These are phyloP conservation scores for Drosophila atroscutellata DNA, from an alignment of 2,888 invertebrate genomes.

Conservation along the genomic window DNA sequence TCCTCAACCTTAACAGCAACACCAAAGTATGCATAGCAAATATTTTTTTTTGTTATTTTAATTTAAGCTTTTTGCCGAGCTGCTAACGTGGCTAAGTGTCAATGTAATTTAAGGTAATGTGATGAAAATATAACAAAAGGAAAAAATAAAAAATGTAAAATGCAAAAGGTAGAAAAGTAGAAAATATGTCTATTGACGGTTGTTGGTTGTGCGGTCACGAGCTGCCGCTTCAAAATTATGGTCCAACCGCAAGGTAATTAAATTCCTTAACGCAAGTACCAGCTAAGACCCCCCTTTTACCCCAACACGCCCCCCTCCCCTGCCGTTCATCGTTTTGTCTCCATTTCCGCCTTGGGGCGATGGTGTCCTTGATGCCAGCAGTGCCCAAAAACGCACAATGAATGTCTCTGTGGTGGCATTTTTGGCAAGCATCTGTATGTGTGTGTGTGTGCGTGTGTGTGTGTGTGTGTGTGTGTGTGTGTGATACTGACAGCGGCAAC, in stretches of 20 bases:
- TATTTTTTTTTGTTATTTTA: neutral
- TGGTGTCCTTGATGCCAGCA: conserved; percentile 57
- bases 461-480: conserved; percentile 21
- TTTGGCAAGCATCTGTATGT: conserved; percentile 17
- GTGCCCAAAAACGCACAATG: conserved; percentile 61
- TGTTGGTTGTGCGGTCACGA: conserved; percentile 33
- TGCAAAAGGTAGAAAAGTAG: conserved; percentile 20
- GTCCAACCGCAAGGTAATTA: conserved; percentile 70
- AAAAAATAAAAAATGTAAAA: conserved; percentile 10
- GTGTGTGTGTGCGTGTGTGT: neutral
- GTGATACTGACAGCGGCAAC: conserved; percentile 39
- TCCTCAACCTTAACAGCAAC: neutral
- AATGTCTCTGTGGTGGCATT: conserved; percentile 66
- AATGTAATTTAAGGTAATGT: conserved; percentile 56
- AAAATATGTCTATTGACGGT: conserved; percentile 35
- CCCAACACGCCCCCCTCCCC: neutral
- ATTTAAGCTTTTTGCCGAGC: conserved; percentile 9
- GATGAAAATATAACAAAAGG: conserved; percentile 48
- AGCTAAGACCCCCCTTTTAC: conserved; percentile 2
- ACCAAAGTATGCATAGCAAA: neutral
- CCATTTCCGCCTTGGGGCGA: conserved; percentile 23
- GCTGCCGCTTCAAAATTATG: conserved; percentile 59
- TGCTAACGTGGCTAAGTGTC: conserved; percentile 44
- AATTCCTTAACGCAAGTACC: conserved; percentile 65
- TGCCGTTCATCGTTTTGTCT: conserved; percentile 15